Evolutionary conservation across 2,113 vertebrate genomes (phyloP).

Genomic region (Rostratula benghalensis): DNA sequence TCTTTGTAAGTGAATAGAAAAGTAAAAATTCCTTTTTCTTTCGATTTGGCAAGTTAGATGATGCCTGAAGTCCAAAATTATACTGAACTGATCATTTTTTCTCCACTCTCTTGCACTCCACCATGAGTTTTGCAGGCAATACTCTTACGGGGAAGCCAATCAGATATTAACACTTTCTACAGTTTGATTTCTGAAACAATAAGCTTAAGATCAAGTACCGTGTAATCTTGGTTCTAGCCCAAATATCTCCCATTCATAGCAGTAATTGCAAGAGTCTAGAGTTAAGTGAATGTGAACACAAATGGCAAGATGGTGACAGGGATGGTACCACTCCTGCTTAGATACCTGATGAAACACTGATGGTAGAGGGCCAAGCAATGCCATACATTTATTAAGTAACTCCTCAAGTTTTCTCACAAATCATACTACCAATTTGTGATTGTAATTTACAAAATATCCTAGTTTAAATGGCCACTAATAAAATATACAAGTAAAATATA

Average conservation of each 20-base stretch:
- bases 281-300: neutral
- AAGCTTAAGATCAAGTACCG: neutral
- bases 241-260: neutral
- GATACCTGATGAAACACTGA: neutral
- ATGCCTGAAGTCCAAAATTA: neutral
- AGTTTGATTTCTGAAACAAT: neutral
- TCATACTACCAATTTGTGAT: neutral
- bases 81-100: neutral
- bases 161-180: neutral
- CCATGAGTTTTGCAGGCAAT: neutral
- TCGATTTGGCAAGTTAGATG: neutral
- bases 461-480: neutral
- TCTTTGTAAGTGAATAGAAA: neutral
- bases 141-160: neutral
- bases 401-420: neutral
- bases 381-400: neutral
- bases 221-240: neutral
- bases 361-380: neutral
- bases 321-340: neutral
- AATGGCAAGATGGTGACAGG: neutral
- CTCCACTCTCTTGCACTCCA: neutral
- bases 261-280: neutral
- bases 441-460: neutral
- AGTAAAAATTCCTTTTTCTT: neutral
- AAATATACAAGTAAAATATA: constrained; percentile 2